Conservation (phyloP, 2,888 invertebrate species). For the Lapara coniferarum region DNA sequence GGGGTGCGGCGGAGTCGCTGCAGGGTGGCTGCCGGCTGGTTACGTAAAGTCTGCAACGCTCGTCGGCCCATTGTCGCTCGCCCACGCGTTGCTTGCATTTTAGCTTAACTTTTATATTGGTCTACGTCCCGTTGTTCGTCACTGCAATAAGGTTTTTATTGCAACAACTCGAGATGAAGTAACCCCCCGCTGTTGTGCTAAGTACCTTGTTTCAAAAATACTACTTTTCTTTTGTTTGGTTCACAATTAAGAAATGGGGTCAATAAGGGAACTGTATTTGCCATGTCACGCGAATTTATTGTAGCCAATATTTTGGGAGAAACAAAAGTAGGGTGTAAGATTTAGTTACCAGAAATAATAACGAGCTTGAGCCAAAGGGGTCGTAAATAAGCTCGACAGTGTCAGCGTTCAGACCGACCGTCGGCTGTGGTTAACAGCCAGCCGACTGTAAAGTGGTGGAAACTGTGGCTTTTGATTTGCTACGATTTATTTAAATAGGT, state of each 20-base stretch:
- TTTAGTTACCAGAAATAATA: slow-evolving; percentile 22
- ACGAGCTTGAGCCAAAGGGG: slow-evolving; percentile 49
- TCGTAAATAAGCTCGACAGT: slow-evolving; percentile 58
- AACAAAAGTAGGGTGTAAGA: too few relatives aligned
- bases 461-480: slow-evolving; percentile 43
- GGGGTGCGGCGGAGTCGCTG: slow-evolving; percentile 40
- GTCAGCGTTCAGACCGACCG: slow-evolving; percentile 49
- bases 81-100: slow-evolving; percentile 61
- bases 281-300: neutral
- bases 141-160: slow-evolving; percentile 50
- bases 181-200: neutral
- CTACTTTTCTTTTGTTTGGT: neutral
- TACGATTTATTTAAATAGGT: neutral
- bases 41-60: slow-evolving; percentile 66
- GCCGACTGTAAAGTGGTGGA: slow-evolving; percentile 47
- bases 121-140: slow-evolving; percentile 43
- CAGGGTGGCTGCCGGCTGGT: slow-evolving; percentile 49
- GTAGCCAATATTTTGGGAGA: too few relatives aligned
- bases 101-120: slow-evolving; percentile 54
- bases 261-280: neutral
- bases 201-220: slow-evolving; percentile 9
- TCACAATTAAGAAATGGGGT: neutral
- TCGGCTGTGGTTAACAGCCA: slow-evolving; percentile 51
- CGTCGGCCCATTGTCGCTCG: slow-evolving; percentile 54
- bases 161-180: slow-evolving; percentile 1